Conservation (phyloP, 2,113 vertebrate species). For the Heptranchias perlo region DNA sequence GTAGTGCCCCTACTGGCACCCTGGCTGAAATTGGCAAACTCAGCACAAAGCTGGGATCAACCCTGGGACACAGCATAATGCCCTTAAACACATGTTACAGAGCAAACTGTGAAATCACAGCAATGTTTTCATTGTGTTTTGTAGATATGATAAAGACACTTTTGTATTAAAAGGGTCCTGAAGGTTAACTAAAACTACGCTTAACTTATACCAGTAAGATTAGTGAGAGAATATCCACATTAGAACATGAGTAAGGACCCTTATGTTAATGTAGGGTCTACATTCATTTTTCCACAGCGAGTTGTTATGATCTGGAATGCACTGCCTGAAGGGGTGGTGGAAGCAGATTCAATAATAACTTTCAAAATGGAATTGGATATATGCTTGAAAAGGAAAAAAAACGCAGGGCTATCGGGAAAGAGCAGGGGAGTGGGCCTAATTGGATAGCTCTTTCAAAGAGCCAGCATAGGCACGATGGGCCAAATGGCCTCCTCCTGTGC, state of each 20-base stretch:
- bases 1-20: neutral
- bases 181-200: neutral
- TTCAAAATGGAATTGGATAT: neutral
- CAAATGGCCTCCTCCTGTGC: neutral
- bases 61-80: neutral
- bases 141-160: neutral
- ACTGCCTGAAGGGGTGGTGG: neutral
- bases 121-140: neutral
- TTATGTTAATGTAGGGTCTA: neutral
- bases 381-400: neutral
- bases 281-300: neutral
- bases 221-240: neutral
- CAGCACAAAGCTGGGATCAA: neutral
- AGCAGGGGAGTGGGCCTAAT: neutral
- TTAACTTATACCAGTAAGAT: neutral
- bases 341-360: neutral
- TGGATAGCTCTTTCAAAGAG: neutral
- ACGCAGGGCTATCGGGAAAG: neutral
- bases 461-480: neutral
- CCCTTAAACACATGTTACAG: neutral
- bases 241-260: neutral
- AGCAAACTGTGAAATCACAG: neutral
- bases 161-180: neutral
- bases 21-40: neutral
- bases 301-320: neutral